Percentiles rank a stretch among this genome's conserved stretches.
Evolutionary conservation across 2,113 vertebrate genomes (phyloP).

Genomic region (Trichomycterus rosablanca): DNA sequence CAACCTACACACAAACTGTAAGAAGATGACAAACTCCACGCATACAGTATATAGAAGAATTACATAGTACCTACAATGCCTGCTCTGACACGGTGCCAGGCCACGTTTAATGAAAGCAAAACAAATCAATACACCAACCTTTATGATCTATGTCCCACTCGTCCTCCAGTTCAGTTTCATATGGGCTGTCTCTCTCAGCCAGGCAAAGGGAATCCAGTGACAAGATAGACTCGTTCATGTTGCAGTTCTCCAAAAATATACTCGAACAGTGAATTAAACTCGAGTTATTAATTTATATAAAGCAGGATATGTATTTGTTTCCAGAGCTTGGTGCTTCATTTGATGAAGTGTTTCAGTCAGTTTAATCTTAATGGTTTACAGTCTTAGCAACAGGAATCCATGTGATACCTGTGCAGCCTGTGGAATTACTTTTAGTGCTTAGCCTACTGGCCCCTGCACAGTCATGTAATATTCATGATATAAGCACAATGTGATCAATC

Average conservation of each 20-base stretch:
- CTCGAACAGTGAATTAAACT: background rate
- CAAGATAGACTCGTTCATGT: conserved; percentile 32
- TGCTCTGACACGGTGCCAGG: too few relatives aligned
- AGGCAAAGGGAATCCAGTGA: conserved; percentile 57
- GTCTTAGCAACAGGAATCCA: conserved; percentile 42
- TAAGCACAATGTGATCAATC: background rate
- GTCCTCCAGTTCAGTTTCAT: conserved; percentile 47
- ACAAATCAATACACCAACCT: too few relatives aligned
- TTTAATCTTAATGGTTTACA: background rate
- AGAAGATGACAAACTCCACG: too few relatives aligned
- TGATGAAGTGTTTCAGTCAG: background rate
- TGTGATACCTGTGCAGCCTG: conserved; percentile 29
- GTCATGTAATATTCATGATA: conserved; percentile 40
- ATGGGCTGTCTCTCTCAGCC: conserved; percentile 39
- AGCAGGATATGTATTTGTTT: background rate
- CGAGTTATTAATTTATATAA: background rate
- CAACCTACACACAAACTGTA: too few relatives aligned
- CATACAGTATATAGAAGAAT: too few relatives aligned
- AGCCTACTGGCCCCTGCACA: background rate
- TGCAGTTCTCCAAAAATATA: background rate
- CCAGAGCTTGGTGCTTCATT: background rate
- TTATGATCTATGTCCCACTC: conserved; percentile 71
- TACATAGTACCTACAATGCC: too few relatives aligned
- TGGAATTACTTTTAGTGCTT: conserved; percentile 14
- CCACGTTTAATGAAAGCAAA: too few relatives aligned